Base-by-base conservation (phyloP, 2,888 invertebrate species). In the Watsonalla binaria region DNA sequence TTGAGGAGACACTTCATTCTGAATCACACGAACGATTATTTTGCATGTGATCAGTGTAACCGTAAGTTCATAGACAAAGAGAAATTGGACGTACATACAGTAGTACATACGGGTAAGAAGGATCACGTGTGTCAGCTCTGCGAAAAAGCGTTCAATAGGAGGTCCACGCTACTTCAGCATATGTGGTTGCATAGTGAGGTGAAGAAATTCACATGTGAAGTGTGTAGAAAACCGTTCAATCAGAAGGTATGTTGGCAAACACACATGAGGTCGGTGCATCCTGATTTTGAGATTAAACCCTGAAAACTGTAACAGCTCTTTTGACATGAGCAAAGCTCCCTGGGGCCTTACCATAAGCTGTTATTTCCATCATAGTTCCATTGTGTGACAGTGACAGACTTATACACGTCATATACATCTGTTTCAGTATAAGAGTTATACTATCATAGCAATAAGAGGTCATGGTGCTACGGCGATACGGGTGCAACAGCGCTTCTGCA, bases 211-310 rank as follows among this genome's bases (percentile, higher is more conserved):
- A 63, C 67, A 42, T 79, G 79, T 54, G 68, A 66, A 34, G 53
- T 71, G 24, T 79, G 79, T 49, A 65, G 69, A 53, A 79, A 76
- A 47, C 68, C 71, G 15, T 78, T 78, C n/a, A 77, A 76, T 37
- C 78, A 78, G 42, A 68, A 68, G 52, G 72, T 78, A 1, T 74
- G 77, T 52, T 81, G 78, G 75, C 74, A 77, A 54, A 70, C 70
- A 6, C 82, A 82, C 62, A 80, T 82, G 79, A 79, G 78, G 51
- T 70, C 80, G 0, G 72, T 80, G 33, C 86, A 86, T 60, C 83
- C 84, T 0, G 82, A 49, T 68, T 66, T 57, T 67, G 6, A 46
- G 15, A 47, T 47, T 46, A 24, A 24, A 46, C 5, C 5, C 6
- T 15, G 9, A 9, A 7, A 2, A 24, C n/a, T n/a, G n/a, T n/a